Conservation (phyloP, 2,113 vertebrate genomes). For the Sarotherodon lohbergeri region DNA sequence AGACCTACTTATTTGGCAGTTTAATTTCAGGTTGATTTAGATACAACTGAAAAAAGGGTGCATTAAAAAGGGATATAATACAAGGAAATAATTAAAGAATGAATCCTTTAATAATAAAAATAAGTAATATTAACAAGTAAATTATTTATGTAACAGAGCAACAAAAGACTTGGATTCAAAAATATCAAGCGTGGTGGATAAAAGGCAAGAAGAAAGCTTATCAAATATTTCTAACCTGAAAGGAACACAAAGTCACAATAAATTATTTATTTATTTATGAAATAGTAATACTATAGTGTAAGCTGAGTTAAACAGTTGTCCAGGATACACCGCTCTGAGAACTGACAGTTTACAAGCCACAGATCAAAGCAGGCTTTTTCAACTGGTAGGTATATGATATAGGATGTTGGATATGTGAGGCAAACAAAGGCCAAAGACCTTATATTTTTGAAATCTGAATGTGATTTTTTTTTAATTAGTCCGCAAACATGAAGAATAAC, state of each 20-base stretch:
- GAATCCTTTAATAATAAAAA: neutral
- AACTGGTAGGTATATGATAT: neutral
- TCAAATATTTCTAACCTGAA: neutral
- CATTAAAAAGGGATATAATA: neutral
- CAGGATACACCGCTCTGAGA: neutral
- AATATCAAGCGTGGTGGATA: neutral
- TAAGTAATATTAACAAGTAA: neutral
- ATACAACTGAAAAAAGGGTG: neutral
- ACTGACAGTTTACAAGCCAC: neutral
- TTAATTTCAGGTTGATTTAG: neutral
- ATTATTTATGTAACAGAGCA: neutral
- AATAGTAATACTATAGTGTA: neutral
- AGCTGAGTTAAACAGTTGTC: neutral
- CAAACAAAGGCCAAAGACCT: neutral
- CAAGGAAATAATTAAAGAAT: neutral
- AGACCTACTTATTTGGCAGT: neutral
- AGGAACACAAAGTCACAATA: neutral
- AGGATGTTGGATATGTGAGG: neutral
- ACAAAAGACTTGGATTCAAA: neutral
- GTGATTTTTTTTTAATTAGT: neutral
- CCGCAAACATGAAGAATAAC: neutral
- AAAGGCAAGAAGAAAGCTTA: neutral
- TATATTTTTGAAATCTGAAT: neutral
- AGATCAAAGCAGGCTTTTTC: neutral
- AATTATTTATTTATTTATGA: neutral